Conservation (phyloP, 2,113 vertebrate genomes). For the Sylvietta virens region DNA sequence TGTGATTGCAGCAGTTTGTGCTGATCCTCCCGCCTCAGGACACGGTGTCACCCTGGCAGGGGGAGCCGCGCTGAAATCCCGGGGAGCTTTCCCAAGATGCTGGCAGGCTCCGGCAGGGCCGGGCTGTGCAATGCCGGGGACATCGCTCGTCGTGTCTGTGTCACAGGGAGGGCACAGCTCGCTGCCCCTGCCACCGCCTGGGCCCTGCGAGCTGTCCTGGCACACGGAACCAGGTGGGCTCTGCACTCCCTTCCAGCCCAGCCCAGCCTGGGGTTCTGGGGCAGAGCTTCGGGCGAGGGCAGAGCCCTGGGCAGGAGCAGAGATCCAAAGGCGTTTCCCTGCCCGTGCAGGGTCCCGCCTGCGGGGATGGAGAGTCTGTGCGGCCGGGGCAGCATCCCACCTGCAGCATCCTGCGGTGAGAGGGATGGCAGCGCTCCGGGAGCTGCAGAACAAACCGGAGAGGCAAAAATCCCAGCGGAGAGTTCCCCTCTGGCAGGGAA, state of each 20-base stretch:
- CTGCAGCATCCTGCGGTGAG: accelerated
- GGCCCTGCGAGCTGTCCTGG: not conserved
- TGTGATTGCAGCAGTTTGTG: not conserved
- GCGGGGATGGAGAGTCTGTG: too few species aligned
- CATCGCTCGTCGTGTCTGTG: accelerated
- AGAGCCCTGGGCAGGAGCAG: not conserved
- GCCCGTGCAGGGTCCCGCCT: not conserved
- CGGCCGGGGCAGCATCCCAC: not conserved
- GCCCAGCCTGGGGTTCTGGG: not conserved
- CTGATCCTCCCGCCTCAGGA: not conserved
- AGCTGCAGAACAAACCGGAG: not conserved
- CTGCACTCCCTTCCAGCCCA: too few species aligned
- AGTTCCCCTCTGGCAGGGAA: not conserved
- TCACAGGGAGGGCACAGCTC: not conserved
- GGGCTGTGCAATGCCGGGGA: not conserved
- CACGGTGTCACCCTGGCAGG: not conserved
- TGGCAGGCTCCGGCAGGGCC: not conserved
- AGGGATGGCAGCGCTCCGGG: not conserved
- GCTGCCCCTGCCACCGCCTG: accelerated
- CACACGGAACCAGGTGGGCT: not conserved
- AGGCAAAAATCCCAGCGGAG: not conserved
- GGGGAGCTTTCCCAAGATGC: not conserved
- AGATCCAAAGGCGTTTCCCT: not conserved
- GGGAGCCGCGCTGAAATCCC: not conserved
- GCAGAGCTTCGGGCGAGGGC: too few species aligned